A percentile compares a stretch with the other conserved stretches of the same genome.
Evolutionary conservation across 2,888 invertebrate genomes (phyloP).

Genomic region (Troides helena): DNA sequence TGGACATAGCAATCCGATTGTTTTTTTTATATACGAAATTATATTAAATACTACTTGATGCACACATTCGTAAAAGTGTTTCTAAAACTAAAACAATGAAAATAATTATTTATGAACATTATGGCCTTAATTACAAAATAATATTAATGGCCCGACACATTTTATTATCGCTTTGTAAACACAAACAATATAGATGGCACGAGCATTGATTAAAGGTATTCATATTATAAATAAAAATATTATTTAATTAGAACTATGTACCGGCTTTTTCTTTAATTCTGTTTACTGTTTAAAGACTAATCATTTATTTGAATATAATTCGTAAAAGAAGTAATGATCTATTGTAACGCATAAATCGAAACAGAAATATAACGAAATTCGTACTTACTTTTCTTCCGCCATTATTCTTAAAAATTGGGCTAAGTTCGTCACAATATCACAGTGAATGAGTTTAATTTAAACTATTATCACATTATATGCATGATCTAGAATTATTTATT

Average conservation of each 20-base stretch:
- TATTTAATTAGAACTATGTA: neutral
- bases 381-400: conserved; percentile 66
- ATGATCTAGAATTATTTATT: conserved; percentile 34
- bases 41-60: neutral
- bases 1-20: no score
- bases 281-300: neutral
- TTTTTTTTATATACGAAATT: no score
- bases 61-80: neutral
- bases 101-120: neutral
- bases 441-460: conserved; percentile 37
- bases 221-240: conserved; percentile 11
- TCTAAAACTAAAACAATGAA: neutral
- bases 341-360: conserved; percentile 1
- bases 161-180: conserved; percentile 21
- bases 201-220: conserved; percentile 17
- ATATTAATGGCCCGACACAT: conserved; percentile 11
- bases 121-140: conserved; percentile 1
- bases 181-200: conserved; percentile 26
- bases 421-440: conserved; percentile 56
- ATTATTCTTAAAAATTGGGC: conserved; percentile 45
- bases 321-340: conserved; percentile 1
- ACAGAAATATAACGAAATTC: conserved; percentile 16
- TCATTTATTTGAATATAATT: neutral
- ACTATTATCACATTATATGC: conserved; percentile 44
- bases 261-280: conserved; percentile 1